Evolutionary conservation across 1,140 invertebrate genomes (phyloP), one percentile per base, ranked within the genome.

Genomic region (Frieseomelitta varia): DNA sequence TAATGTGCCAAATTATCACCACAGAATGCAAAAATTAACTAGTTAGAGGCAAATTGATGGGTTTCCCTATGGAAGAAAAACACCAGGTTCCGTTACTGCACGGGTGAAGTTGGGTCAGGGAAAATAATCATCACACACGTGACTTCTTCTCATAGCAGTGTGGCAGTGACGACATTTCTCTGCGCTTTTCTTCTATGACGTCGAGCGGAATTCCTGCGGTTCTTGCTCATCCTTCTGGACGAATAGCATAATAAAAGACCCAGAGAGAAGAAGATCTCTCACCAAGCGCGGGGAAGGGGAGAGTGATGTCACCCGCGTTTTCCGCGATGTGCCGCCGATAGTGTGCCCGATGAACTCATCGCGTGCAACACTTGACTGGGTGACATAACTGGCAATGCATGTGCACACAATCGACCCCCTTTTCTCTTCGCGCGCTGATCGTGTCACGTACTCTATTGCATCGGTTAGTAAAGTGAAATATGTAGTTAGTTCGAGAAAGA

Each of bases 341-440:
- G 10, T n/a, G 19, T 51, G 56, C 63, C 47, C 87, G 88, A 89
- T 90, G 88, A 90, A 85, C 85, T 90, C 88, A 90, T 81, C 82
- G 81, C 73, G 74, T 61, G 82, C 72, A 24, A 82, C 85, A 67
- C 69, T 58, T 63, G n/a, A 53, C 12, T 24, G 21, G 39, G 81
- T 89, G 88, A 89, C 88, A 89, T 84, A 89, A 89, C 73, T 30
- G 72, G 47, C 74, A 27, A 87, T 55, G 56, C 85, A 87, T 73
- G 63, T 68, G 65, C 30, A 34, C 47, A n/a, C 30, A 6, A 47
- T 47, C 67, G 55, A 75, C 24, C 56, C 56, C 74, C 56, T 47
- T 76, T 47, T 12, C 53, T 58, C 73, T 39, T 21, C 17, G 19
- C 17, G 19, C 2, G n/a, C 10, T 24, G 71, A 73, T 53, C 27